Base-by-base conservation (phyloP, 2,888 invertebrate genomes). In the Polyploca ridens region DNA sequence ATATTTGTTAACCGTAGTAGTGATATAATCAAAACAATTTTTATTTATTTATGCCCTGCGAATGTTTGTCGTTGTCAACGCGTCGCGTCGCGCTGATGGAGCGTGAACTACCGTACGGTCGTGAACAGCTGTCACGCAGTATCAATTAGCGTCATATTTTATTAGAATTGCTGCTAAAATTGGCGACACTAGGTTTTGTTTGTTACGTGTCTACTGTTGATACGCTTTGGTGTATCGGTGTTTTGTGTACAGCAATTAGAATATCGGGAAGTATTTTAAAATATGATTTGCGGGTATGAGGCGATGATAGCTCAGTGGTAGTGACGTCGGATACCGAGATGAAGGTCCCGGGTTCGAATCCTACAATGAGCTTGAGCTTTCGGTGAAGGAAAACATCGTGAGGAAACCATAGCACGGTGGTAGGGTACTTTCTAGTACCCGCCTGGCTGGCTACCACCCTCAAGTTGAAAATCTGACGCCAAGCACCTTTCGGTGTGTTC, bases 71-170 rank as follows among this genome's bases (percentile, higher is more conserved):
- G 14, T 6, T 46, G 46, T 46, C 46, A n/a, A n/a, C 46, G 46
- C n/a, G 46, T 46, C 46, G 19, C 16, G 10, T 19, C 54, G 27
- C 27, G 27, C 27, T 19, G 19, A 54, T 54, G 54, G 54, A 54
- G 16, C 54, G 19, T 3, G 10, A n/a, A 33, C 58, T 35, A 2
- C 2, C 27, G 27, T 27, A 7, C 19, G 61, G 44, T 61, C 61
- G 61, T 61, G 61, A 41, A 41, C 61, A 63, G 66, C 66, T 69
- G 71, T 72, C 77, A 73, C 71, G 74, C 63, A 65, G 65, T 69
- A 70, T 71, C 75, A 77, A 77, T 77, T 77, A 77, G 69, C 69
- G 70, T 60, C 54, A 64, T 68, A 66, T 71, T 72, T 75, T 75
- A 77, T 73, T 75, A 72, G 71, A 73, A 69, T 63, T 66, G 74